Base-by-base conservation (phyloP, 2,113 vertebrate genomes). In the Lucifuga dentata region DNA sequence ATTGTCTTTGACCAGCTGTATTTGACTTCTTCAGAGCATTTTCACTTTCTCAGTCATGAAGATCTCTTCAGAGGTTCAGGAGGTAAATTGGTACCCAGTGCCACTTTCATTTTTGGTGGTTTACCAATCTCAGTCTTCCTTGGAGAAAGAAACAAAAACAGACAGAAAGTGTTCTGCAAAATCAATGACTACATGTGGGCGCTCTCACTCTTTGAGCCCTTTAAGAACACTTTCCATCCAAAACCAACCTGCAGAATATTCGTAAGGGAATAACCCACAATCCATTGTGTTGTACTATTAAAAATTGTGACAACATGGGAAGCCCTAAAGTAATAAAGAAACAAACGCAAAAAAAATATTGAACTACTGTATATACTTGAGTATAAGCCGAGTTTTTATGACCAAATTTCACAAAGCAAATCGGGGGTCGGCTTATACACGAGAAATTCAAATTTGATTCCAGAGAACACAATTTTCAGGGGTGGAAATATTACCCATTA, bases 1-100 rank as follows among this genome's bases (percentile, higher is more conserved):
- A 60, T 50, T 35, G 50, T 58, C 32, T 69, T 43, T 61, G 59
- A 80, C 68, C 68, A 70, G 50, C 68, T 73, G 33, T 19, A 69
- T 68, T 65, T 77, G 26, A 40, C 64, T 35, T 40, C 16, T 46
- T 40, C 20, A 59, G n/a, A 24, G 41, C 20, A 21, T 71, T 45
- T 67, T 51, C 13, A 5, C 59, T 61, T 39, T 38, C 57, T 62
- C 35, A 44, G 11, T 43, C 33, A 48, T 41, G 44, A 56, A 33
- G 36, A 56, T 4, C 11, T 69, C 53, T 70, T 44, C 12, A 21
- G 55, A 49, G 48, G n/a, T 11, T 12, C 10, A 53, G 66, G 11
- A 46, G 40, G 26, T 29, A 7, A 29, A 29, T 7, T 29, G 26
- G 7, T 29, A 29, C 26, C 26, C 26, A 29, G 26, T 29, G 26